phyloP scores from a whole-genome alignment of 2,888 invertebrate species.

The Sarcophaga rosellei region DNA sequence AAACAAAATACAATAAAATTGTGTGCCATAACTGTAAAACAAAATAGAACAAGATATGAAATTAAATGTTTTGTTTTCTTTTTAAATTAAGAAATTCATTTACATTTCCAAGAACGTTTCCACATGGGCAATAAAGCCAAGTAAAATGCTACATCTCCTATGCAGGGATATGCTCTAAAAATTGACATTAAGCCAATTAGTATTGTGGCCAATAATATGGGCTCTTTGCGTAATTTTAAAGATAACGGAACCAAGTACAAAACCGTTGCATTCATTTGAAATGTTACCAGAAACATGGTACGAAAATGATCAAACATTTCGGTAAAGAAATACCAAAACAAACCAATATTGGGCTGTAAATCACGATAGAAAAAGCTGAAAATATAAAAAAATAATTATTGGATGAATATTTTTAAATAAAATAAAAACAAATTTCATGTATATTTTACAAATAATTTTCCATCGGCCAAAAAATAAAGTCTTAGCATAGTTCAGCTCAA shows the following conservation, averaged over 20 bases:
- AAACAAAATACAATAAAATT: conserved; percentile 96
- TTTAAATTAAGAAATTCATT: conserved; percentile 78
- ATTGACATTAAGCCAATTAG: conserved; percentile 92
- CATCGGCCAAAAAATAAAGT: no score
- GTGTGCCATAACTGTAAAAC: conserved; percentile 92
- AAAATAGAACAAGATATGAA: conserved; percentile 58
- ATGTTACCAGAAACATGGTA: conserved; percentile 95
- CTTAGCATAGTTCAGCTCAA: no score
- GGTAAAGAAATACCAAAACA: conserved; percentile 99
- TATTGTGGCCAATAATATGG: conserved; percentile 90
- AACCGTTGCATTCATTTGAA: conserved; percentile 97
- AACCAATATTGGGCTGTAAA: conserved; percentile 96
- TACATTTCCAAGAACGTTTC: conserved; percentile 93
- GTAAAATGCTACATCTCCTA: conserved; percentile 97
- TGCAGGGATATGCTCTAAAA: conserved; percentile 98
- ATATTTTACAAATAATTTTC: no score
- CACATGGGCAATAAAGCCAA: conserved; percentile 94
- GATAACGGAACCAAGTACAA: conserved; percentile 95
- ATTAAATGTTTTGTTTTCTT: not conserved
- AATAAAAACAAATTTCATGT: no score
- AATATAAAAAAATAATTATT: conserved; percentile 80
- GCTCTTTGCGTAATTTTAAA: conserved; percentile 89
- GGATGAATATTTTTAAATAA: conserved; percentile 13
- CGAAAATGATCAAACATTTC: conserved; percentile 99
- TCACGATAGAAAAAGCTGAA: conserved; percentile 93